phyloP scores from a whole-genome alignment of 2,113 vertebrate species.

The Naja naja region DNA sequence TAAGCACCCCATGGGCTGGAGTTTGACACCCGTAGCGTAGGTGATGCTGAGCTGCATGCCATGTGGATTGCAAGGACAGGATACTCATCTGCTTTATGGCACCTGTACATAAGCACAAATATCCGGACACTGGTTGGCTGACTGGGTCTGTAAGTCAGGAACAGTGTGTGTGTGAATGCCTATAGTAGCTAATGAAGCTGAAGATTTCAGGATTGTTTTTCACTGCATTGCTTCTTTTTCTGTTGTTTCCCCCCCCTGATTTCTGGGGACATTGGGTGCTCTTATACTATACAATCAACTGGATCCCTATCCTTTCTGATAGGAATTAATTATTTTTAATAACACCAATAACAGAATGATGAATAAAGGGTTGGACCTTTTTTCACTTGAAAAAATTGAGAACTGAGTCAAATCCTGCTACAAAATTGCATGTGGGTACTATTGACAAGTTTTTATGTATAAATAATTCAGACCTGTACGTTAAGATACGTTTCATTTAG shows the following conservation, averaged over 20 bases:
- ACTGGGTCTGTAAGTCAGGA: neutral
- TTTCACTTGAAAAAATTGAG: neutral
- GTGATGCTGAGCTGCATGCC: neutral
- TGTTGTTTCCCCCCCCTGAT: neutral
- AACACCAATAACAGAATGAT: neutral
- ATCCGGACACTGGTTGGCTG: neutral
- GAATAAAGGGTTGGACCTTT: neutral
- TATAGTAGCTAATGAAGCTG: neutral
- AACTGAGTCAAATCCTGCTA: neutral
- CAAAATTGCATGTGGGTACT: neutral
- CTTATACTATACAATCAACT: neutral
- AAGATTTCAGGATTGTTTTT: neutral
- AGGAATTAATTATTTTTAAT: neutral
- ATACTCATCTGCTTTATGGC: neutral
- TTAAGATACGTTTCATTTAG: conserved; percentile 1
- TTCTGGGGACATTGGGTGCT: neutral
- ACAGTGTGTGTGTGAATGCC: neutral
- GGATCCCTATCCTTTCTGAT: neutral
- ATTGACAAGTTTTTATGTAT: neutral
- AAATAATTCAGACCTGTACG: neutral
- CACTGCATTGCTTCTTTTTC: neutral
- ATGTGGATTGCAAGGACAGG: neutral
- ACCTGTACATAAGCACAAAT: neutral
- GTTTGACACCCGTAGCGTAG: no score
- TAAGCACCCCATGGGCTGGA: no score